phyloP scores from a whole-genome alignment of 1,140 invertebrate species.

The Oreohelix idahoensis region DNA sequence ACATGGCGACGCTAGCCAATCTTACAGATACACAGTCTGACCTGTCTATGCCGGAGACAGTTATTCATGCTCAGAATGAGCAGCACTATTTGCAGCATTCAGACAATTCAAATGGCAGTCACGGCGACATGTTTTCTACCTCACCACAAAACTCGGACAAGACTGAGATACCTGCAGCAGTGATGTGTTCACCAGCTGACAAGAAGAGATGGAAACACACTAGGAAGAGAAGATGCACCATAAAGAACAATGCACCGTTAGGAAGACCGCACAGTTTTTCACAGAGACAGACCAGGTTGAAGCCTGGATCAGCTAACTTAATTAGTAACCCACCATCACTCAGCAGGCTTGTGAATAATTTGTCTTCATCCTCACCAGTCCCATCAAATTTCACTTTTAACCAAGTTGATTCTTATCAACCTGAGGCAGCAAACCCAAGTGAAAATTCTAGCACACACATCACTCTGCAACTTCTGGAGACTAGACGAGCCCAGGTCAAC shows the following conservation, averaged over 20 bases:
- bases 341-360: slow-evolving; percentile 5
- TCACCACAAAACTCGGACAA: neutral
- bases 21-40: slow-evolving; percentile 47
- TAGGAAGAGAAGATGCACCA: neutral
- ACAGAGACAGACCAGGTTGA: neutral
- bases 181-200: neutral
- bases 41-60: neutral
- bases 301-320: slow-evolving; percentile 6
- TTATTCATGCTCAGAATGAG: neutral
- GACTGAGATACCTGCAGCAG: neutral
- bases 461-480: slow-evolving; percentile 33
- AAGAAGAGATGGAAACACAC: neutral
- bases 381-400: slow-evolving; percentile 24
- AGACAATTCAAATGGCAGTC: neutral
- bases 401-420: too few relatives aligned
- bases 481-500: slow-evolving; percentile 29
- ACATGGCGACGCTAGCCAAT: slow-evolving; percentile 68
- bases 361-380: slow-evolving; percentile 21
- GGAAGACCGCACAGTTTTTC: neutral
- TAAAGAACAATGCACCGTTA: neutral
- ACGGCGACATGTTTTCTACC: neutral
- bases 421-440: neutral
- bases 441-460: neutral
- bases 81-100: neutral
- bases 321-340: slow-evolving; percentile 18